Conservation (phyloP, 2,113 vertebrate species). For the Alligator sinensis region DNA sequence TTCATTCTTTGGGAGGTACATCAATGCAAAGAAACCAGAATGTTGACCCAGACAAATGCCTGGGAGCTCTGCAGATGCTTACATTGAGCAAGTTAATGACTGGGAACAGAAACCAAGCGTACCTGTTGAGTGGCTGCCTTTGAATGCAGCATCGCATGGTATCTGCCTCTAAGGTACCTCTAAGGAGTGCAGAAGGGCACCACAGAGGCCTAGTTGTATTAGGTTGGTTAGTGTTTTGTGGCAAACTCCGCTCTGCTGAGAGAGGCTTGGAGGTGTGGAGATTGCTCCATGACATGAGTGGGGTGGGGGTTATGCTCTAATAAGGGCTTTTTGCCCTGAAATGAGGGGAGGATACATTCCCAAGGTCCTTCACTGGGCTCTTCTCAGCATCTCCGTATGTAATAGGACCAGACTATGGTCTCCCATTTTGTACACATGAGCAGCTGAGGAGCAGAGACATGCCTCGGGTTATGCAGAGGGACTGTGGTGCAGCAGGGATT, state of each 20-base stretch:
- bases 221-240: background rate
- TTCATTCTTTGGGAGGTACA: background rate
- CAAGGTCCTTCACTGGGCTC: background rate
- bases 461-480: background rate
- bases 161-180: background rate
- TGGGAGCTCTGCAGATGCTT: rapidly evolving
- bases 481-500: background rate
- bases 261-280: no score
- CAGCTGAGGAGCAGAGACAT: background rate
- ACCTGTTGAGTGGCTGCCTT: no score
- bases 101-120: background rate
- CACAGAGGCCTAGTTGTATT: background rate
- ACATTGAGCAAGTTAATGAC: background rate
- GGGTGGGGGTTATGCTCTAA: no score
- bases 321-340: no score
- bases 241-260: background rate
- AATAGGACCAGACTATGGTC: background rate
- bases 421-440: background rate
- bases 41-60: rapidly evolving
- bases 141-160: background rate
- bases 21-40: rapidly evolving
- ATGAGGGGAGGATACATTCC: no score
- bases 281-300: no score
- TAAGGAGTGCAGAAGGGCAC: background rate
- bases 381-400: background rate